Base-by-base conservation (phyloP, 2,113 vertebrate genomes). In the Nycticryphes semicollaris region DNA sequence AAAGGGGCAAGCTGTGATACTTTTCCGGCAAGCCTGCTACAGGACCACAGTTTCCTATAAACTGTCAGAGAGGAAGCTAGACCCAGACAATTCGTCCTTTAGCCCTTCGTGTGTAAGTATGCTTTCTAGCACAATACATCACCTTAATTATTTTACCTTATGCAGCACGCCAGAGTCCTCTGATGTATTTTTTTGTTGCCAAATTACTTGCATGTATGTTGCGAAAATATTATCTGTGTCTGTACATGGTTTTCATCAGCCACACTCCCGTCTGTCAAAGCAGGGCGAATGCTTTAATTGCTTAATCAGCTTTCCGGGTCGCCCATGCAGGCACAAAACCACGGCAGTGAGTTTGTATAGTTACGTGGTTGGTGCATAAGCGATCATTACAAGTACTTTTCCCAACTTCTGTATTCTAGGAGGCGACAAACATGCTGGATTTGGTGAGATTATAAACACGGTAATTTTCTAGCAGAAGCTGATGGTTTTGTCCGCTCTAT, bases 381-480 rank as follows among this genome's bases (percentile, higher is more conserved):
- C 7, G 17, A 76, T 96, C 84, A 94, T 89, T 78, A 86, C 45
- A 84, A 48, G 72, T 31, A 87, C 68, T 93, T 95, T 94, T 96
- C 87, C 35, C 92, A 83, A 96, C 94, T 96, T 95, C 92, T 92
- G 41, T 94, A 57, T 96, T 96, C 90, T 90, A 90, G 43, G 37
- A 75, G 43, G 83, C 64, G 67, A 82, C 85, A 96, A 98, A 70
- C 62, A 28, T 50, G 22, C 78, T 92, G 84, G 72, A 76, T 97
- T 97, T 97, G 94, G 89, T 84, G 92, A 96, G 95, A 95, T 95
- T 95, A 88, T 86, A 95, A 96, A 51, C 64, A 54, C 31, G 39
- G 79, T 91, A 97, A 95, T 97, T 98, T 94, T 84, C 95, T 96
- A 91, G 81, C 67, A 94, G 91, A 94, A 97, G 93, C 96, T 96